These are phyloP conservation scores for Solen grandis DNA, from an alignment of 1,140 invertebrate species.

Conservation along the genomic window DNA sequence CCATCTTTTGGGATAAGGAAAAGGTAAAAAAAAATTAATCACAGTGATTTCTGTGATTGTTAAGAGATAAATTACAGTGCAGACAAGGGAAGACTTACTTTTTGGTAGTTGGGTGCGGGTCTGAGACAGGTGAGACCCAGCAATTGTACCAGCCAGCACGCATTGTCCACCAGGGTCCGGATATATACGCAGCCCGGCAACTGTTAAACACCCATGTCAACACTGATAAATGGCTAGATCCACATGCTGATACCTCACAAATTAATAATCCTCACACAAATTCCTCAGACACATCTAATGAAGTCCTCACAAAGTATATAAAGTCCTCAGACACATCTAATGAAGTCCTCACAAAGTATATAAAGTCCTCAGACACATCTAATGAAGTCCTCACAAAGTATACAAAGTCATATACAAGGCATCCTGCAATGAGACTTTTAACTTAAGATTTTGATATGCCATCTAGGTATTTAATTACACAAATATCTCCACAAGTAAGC, in stretches of 20 bases:
- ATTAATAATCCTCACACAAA: neutral
- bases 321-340: neutral
- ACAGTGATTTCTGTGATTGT: too few relatives aligned
- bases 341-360: too few relatives aligned
- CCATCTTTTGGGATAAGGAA: too few relatives aligned
- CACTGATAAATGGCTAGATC: neutral
- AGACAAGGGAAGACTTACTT: neutral
- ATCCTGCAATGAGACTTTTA: too few relatives aligned
- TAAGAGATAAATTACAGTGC: too few relatives aligned
- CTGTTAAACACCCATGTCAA: conserved; percentile 83
- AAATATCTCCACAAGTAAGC: too few relatives aligned
- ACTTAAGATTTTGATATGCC: too few relatives aligned
- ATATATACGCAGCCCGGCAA: conserved; percentile 94
- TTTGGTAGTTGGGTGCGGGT: conserved; percentile 37
- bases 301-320: neutral
- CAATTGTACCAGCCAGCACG: conserved; percentile 92
- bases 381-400: too few relatives aligned
- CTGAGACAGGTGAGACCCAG: conserved; percentile 74
- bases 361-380: too few relatives aligned
- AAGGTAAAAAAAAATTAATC: too few relatives aligned
- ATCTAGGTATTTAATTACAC: too few relatives aligned
- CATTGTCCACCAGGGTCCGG: conserved; percentile 64
- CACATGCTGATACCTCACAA: neutral
- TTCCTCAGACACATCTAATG: neutral
- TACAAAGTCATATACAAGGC: too few relatives aligned